Conservation (phyloP, 2,113 vertebrate genomes). For the Tenrec ecaudatus region DNA sequence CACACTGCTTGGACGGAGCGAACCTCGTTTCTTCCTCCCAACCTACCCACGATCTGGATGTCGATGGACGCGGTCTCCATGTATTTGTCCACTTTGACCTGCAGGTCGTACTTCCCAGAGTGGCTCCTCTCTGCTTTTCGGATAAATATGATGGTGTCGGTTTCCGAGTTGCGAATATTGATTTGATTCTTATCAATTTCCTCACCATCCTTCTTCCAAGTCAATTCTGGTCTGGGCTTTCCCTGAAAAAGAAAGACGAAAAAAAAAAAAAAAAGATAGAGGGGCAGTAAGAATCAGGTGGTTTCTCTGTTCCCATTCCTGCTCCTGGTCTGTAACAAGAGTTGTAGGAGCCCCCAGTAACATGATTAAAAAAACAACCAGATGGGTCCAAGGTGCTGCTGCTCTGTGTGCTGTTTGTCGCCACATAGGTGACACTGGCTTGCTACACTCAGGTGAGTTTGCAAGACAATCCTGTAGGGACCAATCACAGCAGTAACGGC, state of each 20-base stretch:
- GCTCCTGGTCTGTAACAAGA: no score
- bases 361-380: no score
- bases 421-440: neutral
- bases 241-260: constrained; percentile 86
- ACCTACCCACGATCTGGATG: constrained; percentile 97
- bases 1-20: neutral
- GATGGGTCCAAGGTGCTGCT: neutral
- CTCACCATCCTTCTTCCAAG: constrained; percentile 94
- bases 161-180: constrained; percentile 97
- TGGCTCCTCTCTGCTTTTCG: constrained; percentile 96
- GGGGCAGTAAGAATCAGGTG: neutral
- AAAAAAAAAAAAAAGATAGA: neutral
- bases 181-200: constrained; percentile 93
- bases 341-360: no score
- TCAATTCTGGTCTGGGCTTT: constrained; percentile 95
- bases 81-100: constrained; percentile 95
- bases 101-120: constrained; percentile 96
- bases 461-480: neutral
- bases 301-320: no score
- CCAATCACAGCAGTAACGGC: neutral
- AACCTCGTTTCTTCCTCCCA: neutral
- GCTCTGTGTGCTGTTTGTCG: neutral
- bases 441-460: neutral
- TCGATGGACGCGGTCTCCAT: constrained; percentile 92
- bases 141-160: constrained; percentile 98